Percentiles rank a stretch among this genome's conserved stretches.
Conservation (phyloP, 2,113 vertebrate genomes). For the Irena cyanogastra region DNA sequence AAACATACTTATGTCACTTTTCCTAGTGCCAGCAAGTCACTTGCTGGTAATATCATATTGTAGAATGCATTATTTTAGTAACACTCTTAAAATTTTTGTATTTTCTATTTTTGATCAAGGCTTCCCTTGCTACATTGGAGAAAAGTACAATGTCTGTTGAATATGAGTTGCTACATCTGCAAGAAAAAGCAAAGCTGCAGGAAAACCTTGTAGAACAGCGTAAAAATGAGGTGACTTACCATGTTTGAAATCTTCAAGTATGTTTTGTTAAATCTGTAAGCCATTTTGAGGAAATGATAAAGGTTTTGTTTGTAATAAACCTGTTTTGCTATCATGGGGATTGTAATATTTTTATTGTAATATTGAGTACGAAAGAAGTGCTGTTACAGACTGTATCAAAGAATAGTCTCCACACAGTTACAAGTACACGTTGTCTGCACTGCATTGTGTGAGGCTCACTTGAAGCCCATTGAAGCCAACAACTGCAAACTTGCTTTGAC, state of each 20-base stretch:
- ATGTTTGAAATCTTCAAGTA: not conserved
- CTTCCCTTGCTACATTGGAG: slow-evolving; percentile 66
- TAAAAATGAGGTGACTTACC: slow-evolving; percentile 73
- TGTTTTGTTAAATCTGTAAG: not conserved
- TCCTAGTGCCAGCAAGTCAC: not conserved
- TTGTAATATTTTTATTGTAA: not conserved
- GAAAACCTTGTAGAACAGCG: slow-evolving; percentile 67
- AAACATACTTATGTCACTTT: not conserved
- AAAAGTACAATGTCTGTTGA: slow-evolving; percentile 63
- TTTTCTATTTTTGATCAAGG: slow-evolving; percentile 60
- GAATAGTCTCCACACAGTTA: not conserved
- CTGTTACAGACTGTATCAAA: not conserved
- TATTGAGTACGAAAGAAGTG: not conserved
- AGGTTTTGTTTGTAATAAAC: not conserved
- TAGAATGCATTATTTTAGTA: not conserved
- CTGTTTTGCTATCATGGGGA: not conserved
- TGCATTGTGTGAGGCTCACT: not conserved
- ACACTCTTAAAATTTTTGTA: not conserved
- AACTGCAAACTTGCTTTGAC: not conserved
- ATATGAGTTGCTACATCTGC: slow-evolving; percentile 72
- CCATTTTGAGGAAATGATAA: not conserved
- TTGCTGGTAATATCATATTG: not conserved
- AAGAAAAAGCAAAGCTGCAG: slow-evolving; percentile 69
- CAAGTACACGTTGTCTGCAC: not conserved
- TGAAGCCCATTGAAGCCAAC: not conserved